Conservation (phyloP, 2,888 invertebrate genomes). For the Macrophya annulata region DNA sequence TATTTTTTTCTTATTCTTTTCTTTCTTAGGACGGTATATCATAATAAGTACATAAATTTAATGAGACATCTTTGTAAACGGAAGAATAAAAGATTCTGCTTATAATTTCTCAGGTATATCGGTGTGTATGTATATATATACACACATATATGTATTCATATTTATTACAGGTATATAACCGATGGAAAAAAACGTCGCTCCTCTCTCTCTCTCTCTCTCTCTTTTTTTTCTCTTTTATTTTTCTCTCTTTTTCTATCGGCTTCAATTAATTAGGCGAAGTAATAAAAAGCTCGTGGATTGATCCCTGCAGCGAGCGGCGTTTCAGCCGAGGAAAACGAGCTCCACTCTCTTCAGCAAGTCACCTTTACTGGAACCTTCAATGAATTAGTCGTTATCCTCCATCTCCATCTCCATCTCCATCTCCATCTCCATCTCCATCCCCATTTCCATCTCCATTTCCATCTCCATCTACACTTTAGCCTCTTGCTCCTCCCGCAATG, state of each 20-base stretch:
- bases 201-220: neutral
- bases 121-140: neutral
- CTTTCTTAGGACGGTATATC: neutral
- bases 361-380: constrained; percentile 13
- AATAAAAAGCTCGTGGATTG: constrained; percentile 31
- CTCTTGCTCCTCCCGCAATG: neutral
- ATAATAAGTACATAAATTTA: neutral
- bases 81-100: neutral
- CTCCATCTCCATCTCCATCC: too few species aligned
- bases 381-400: constrained; percentile 9
- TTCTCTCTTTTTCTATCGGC: neutral
- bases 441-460: neutral
- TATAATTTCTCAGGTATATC: neutral
- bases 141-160: neutral
- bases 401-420: neutral
- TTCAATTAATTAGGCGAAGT: constrained; percentile 37
- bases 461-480: neutral
- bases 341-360: constrained; percentile 5
- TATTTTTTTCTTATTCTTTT: neutral
- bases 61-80: neutral
- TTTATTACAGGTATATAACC: constrained; percentile 1
- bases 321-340: neutral
- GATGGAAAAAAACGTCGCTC: neutral
- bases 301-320: constrained; percentile 4
- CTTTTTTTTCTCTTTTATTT: neutral